Base-by-base conservation (phyloP, 2,797 vertebrate species). In the Tachyglossus aculeatus region DNA sequence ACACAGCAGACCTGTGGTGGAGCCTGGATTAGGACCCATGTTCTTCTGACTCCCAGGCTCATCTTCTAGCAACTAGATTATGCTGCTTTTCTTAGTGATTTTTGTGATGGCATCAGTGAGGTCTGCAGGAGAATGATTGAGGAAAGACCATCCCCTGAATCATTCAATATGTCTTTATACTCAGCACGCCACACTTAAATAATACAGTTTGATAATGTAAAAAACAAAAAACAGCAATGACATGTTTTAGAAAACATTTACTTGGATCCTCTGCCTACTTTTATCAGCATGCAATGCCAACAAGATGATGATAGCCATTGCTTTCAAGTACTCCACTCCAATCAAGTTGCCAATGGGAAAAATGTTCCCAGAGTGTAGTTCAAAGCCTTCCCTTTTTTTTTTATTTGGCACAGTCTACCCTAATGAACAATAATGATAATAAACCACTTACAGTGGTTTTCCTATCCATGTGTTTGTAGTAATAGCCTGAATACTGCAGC, bases 151-250 rank as follows among this genome's bases (percentile, higher is more conserved):
- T 9, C 1, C 29, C 37, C 58, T 39, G 18, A 82, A 69, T 50
- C 77, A 72, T 80, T 68, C 48, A 78, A 43, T 45, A 47, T 25
- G 63, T 71, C 66, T n/a, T n/a, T n/a, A n/a, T n/a, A n/a, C n/a
- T n/a, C n/a, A n/a, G n/a, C n/a, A 3, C 22, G 34, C 24, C 71
- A 67, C 21, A 51, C 31, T 32, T 69, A 63, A 78, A 45, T 51
- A 64, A 64, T 54, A 37, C 36, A 19, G 8, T 48, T 68, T 37
- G 21, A n/a, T n/a, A n/a, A n/a, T n/a, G n/a, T n/a, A n/a, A n/a
- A n/a, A n/a, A n/a, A n/a, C n/a, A n/a, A n/a, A n/a, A n/a, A n/a
- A n/a, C n/a, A n/a, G n/a, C n/a, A n/a, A n/a, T n/a, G n/a, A n/a
- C n/a, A n/a, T n/a, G n/a, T n/a, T n/a, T n/a, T n/a, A n/a, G n/a